Conservation (phyloP, 2,888 invertebrate species). For the Emesis furor region DNA sequence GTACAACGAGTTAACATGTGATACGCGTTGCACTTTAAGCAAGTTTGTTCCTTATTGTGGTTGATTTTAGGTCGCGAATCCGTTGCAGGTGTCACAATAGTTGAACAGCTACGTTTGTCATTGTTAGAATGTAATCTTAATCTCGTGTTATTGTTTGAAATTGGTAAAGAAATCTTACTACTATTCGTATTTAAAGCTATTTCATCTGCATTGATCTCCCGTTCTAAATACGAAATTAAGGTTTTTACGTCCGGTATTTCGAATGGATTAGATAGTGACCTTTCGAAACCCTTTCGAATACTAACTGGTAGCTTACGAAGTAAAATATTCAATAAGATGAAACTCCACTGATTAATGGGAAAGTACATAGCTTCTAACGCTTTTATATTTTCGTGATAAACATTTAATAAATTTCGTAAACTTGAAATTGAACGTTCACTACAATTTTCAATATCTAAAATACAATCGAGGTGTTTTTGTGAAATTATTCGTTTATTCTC, state of each 20-base stretch:
- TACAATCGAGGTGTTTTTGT: constrained; percentile 1
- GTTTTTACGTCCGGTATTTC: constrained; percentile 6
- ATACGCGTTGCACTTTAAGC: not conserved
- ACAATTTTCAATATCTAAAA: not conserved
- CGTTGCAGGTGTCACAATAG: not conserved
- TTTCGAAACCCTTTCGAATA: not conserved
- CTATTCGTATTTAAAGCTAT: not conserved
- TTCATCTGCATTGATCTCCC: not conserved
- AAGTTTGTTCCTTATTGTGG: not conserved
- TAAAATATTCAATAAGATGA: not conserved
- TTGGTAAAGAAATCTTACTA: too few relatives aligned
- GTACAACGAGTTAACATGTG: not conserved
- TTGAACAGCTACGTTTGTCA: too few relatives aligned
- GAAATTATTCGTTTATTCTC: not conserved
- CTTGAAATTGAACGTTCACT: not conserved
- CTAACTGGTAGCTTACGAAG: not conserved
- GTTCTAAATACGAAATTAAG: not conserved
- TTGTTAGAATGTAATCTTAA: too few relatives aligned
- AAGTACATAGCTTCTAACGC: not conserved
- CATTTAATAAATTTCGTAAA: constrained; percentile 10
- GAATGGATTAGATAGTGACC: not conserved
- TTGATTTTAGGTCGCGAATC: not conserved
- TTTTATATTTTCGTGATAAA: constrained; percentile 1
- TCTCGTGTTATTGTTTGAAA: too few relatives aligned
- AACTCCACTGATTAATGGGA: not conserved